Evolutionary conservation across 2,888 invertebrate species (phyloP).

Genomic region (Pediacus dermestoides): DNA sequence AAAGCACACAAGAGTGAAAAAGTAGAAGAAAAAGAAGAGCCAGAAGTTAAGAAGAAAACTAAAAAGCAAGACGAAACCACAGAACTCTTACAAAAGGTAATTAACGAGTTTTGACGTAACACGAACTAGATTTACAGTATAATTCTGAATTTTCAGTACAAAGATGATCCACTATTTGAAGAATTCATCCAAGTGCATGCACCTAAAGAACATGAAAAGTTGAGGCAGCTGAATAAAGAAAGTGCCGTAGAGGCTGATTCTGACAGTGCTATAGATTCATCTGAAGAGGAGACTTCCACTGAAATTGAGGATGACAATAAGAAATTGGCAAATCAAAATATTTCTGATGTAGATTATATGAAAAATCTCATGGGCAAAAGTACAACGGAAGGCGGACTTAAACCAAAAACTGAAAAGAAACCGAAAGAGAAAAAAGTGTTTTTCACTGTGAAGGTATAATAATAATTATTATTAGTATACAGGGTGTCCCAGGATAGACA

Average conservation of each 20-base stretch:
- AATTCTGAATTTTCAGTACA: slow-evolving; percentile 65
- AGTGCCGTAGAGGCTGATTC: slow-evolving; percentile 46
- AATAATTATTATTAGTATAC: not conserved
- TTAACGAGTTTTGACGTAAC: slow-evolving; percentile 7
- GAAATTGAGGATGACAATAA: slow-evolving; percentile 30
- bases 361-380: slow-evolving; percentile 61
- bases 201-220: slow-evolving; percentile 46
- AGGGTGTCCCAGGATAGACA: no score
- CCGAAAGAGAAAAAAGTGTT: slow-evolving; percentile 47
- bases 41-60: slow-evolving; percentile 41
- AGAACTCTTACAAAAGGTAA: slow-evolving; percentile 61
- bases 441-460: slow-evolving; percentile 59
- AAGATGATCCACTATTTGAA: slow-evolving; percentile 83
- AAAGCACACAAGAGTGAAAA: slow-evolving; percentile 45
- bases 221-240: slow-evolving; percentile 28
- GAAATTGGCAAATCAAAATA: slow-evolving; percentile 66
- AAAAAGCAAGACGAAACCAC: slow-evolving; percentile 55
- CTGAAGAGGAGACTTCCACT: slow-evolving; percentile 42
- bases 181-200: slow-evolving; percentile 87
- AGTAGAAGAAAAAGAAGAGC: slow-evolving; percentile 27
- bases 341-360: slow-evolving; percentile 78
- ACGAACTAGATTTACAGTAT: no score
- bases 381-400: slow-evolving; percentile 37
- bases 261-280: slow-evolving; percentile 41
- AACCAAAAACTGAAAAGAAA: slow-evolving; percentile 46